These are phyloP conservation scores for Seriola quinqueradiata DNA, from an alignment of 2,113 vertebrate species.

Conservation along the genomic window DNA sequence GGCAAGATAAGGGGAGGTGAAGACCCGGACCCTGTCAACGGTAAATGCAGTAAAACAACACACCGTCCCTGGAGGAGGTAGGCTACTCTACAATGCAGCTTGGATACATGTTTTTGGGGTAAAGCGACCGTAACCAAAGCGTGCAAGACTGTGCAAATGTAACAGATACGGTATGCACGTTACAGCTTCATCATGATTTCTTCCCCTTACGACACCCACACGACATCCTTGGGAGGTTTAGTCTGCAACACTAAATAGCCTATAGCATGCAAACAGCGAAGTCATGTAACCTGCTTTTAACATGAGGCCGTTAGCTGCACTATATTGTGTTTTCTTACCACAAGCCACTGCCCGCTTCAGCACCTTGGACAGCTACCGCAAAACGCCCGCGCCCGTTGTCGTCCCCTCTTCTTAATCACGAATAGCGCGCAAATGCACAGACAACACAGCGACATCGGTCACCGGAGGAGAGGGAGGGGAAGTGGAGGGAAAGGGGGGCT, in stretches of 20 bases:
- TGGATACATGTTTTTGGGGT: slow-evolving; percentile 41
- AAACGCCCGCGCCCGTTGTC: slow-evolving; percentile 51
- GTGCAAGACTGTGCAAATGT: slow-evolving; percentile 39
- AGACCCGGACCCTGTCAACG: slow-evolving; percentile 49
- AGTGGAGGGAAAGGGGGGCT: slow-evolving; percentile 18
- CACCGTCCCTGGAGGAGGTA: slow-evolving; percentile 58
- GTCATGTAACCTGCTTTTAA: slow-evolving; percentile 62
- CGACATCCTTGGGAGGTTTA: slow-evolving; percentile 59
- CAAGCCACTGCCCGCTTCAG: slow-evolving; percentile 60
- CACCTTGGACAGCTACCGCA: slow-evolving; percentile 74
- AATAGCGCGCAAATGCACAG: slow-evolving; percentile 51
- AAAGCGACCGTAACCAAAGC: slow-evolving; percentile 51
- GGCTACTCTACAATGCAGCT: slow-evolving; percentile 64
- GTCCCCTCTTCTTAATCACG: slow-evolving; percentile 36
- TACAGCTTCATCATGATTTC: slow-evolving; percentile 40
- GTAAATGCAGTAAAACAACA: slow-evolving; percentile 67
- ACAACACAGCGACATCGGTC: slow-evolving; percentile 53
- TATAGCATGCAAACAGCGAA: slow-evolving; percentile 66
- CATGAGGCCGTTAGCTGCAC: slow-evolving; percentile 56
- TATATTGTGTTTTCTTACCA: slow-evolving; percentile 26
- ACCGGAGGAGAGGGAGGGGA: slow-evolving; percentile 39
- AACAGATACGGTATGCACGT: slow-evolving; percentile 47
- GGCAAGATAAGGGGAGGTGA: slow-evolving; percentile 44
- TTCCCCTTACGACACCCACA: slow-evolving; percentile 52
- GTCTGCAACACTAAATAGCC: slow-evolving; percentile 65